Evolutionary conservation across 53 echinoderm and acorn worm genomes (phyloP).

Genomic region (Temnopleurus reevesii): DNA sequence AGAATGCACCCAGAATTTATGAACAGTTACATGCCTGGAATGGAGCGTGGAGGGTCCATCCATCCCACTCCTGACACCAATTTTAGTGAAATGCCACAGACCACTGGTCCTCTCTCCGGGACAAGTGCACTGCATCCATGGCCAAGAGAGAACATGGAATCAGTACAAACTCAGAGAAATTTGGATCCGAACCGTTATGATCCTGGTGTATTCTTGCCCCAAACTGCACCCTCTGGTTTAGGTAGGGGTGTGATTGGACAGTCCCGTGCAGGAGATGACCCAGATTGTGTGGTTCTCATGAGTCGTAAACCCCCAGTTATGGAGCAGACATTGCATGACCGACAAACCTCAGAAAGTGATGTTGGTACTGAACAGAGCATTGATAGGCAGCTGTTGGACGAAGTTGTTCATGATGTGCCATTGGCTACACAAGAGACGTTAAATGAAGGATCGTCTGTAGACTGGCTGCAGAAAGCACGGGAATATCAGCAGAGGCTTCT

Average conservation of each 20-base stretch:
- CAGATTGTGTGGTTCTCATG: constrained; percentile 1
- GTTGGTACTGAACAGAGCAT: not conserved
- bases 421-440: not conserved
- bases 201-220: not conserved
- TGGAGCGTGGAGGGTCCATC: not conserved
- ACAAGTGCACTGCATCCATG: not conserved
- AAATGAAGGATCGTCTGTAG: not conserved
- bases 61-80: not conserved
- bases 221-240: not conserved
- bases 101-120: not conserved
- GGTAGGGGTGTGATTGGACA: not conserved
- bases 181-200: not conserved
- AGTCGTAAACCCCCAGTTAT: not conserved
- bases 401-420: constrained; percentile 14
- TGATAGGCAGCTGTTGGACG: not conserved
- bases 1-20: not conserved
- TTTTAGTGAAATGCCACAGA: not conserved
- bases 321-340: not conserved
- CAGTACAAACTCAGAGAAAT: not conserved
- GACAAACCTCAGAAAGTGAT: not conserved
- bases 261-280: not conserved
- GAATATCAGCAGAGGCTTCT: constrained; percentile 70
- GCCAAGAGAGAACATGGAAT: not conserved
- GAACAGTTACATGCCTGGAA: too few relatives aligned
- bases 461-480: constrained; percentile 50